Evolutionary conservation across 2,888 invertebrate genomes (phyloP).

Genomic region (Acanthosepion pharaonis): DNA sequence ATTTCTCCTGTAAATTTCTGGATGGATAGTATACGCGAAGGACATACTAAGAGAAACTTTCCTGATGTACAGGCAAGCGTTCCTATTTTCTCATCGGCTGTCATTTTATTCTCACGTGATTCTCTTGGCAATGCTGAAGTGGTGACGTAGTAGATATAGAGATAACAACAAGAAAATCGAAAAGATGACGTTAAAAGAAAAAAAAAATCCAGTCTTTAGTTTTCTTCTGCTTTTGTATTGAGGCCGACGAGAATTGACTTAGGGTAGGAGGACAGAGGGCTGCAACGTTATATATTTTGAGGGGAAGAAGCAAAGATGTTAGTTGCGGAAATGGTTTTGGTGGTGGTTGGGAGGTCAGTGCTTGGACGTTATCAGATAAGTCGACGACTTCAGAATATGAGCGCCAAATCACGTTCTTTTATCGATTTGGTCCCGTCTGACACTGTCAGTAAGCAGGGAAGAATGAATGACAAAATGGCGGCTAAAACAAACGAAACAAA

Average conservation of each 20-base stretch:
- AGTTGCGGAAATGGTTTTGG: background rate
- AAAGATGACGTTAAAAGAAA: background rate
- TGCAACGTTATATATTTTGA: background rate
- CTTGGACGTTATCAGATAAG: constrained; percentile 18
- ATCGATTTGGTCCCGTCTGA: constrained; percentile 23
- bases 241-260: background rate
- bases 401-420: background rate
- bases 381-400: constrained; percentile 33
- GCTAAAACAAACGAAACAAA: background rate
- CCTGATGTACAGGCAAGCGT: background rate
- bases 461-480: constrained; percentile 13
- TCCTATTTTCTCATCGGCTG: background rate
- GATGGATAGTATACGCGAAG: background rate
- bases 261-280: background rate
- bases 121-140: background rate
- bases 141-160: background rate
- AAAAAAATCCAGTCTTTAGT: background rate
- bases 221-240: constrained; percentile 8
- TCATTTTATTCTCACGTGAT: background rate
- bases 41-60: background rate
- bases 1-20: background rate
- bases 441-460: constrained; percentile 9
- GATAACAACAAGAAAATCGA: background rate
- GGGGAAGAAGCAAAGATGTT: background rate
- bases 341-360: background rate